A percentile compares a stretch with the other conserved stretches of the same genome.
These are phyloP conservation scores for Drosophila demipolita DNA, from an alignment of 2,888 invertebrate species.

Conservation along the genomic window DNA sequence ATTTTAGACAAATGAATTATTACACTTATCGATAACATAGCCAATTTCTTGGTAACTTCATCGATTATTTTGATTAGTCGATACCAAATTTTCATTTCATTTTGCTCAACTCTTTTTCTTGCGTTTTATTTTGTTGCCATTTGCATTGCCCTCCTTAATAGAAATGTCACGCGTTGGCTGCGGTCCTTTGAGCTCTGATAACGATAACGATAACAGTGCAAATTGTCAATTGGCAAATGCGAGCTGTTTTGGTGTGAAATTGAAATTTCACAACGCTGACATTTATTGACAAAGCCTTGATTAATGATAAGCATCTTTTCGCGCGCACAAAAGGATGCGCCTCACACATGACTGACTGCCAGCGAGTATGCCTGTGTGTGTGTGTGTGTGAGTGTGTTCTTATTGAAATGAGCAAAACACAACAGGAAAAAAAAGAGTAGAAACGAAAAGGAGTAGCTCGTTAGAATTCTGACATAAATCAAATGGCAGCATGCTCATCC, in stretches of 20 bases:
- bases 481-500: slow-evolving; percentile 82
- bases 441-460: slow-evolving; percentile 67
- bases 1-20: neutral
- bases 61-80: neutral
- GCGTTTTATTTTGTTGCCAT: neutral
- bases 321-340: slow-evolving; percentile 57
- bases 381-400: slow-evolving; percentile 7
- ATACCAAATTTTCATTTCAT: neutral
- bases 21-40: neutral
- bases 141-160: slow-evolving; percentile 39
- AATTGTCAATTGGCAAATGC: slow-evolving; percentile 65
- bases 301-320: slow-evolving; percentile 82
- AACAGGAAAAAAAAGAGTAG: neutral
- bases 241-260: slow-evolving; percentile 78
- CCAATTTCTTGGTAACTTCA: neutral
- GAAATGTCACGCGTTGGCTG: slow-evolving; percentile 63
- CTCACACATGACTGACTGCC: slow-evolving; percentile 43
- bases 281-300: slow-evolving; percentile 85
- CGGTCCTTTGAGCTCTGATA: slow-evolving; percentile 42
- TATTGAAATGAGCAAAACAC: slow-evolving; percentile 50
- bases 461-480: slow-evolving; percentile 85
- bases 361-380: neutral
- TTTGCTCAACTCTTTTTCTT: neutral
- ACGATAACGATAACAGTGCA: slow-evolving; percentile 56
- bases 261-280: slow-evolving; percentile 83